Base-by-base conservation (phyloP, 2,797 vertebrate species). In the Peromyscus aztecus region DNA sequence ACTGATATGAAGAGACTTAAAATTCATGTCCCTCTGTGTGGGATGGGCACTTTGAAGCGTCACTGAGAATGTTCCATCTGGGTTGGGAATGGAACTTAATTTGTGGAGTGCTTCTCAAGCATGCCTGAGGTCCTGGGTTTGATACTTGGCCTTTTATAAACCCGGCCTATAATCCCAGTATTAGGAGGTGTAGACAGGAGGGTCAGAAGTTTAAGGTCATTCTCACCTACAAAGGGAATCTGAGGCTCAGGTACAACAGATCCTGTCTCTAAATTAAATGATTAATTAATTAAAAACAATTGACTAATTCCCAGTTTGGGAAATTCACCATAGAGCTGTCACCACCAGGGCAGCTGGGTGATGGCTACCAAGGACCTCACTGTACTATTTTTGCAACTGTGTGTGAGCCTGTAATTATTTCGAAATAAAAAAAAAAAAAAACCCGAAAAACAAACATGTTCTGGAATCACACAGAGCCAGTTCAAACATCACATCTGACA, bases 351-450 rank as follows among this genome's bases (percentile, higher is more conserved):
- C 37, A 43, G 40, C 23, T 23, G 13, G 17, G 57, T 17, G n/a
- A 65, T 4, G 14, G n/a, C 76, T 34, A 59, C 34, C 29, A 21
- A 86, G 16, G 67, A 59, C 76, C 61, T 65, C 67, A 80, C 61
- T 10, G 29, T 83, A 46, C 57, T 59, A 63, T 73, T 73, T 89
- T 57, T 92, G 69, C 52, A 80, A 81, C 43, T 84, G 87, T 89
- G 34, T 78, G 65, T 89, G 77, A 80, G 27, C 43, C 91, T 59
- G 11, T 85, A 85, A 85, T 85, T 78, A 89, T 94, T 97, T 93
- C 37, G 10, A 91, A 94, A 89, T 89, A 16, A 21, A 84, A 93
- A 89, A 57, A 93, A 89, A 57, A 16, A 21, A 84, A 93, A 89
- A 49, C 2, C 3, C 3, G 61, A 94, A 89, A 93, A 88, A 89